Conservation (phyloP, 2,888 invertebrate genomes). For the Protonemura montana region DNA sequence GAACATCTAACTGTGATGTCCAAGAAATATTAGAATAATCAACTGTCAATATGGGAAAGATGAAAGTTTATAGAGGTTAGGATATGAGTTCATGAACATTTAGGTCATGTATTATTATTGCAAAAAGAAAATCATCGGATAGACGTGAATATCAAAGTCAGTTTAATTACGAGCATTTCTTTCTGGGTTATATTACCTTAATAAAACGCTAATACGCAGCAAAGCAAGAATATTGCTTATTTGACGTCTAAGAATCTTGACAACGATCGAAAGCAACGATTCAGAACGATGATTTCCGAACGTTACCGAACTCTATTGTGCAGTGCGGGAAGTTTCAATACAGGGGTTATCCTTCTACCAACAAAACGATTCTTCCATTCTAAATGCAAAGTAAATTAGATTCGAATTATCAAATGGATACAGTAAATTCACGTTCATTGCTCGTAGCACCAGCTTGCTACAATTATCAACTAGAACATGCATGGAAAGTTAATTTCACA, state of each 20-base stretch:
- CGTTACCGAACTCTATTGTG: background rate
- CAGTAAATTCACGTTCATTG: too few species aligned
- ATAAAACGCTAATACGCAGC: background rate
- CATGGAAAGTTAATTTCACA: background rate
- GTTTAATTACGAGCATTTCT: background rate
- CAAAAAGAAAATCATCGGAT: background rate
- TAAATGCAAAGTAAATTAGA: too few species aligned
- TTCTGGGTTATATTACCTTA: background rate
- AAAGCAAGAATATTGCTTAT: background rate
- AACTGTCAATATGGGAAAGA: background rate
- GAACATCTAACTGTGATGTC: too few species aligned
- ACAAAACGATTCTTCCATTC: too few species aligned
- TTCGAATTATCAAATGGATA: too few species aligned
- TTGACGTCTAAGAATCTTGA: background rate
- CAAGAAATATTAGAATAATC: background rate
- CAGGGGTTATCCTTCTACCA: background rate
- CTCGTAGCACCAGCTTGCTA: too few species aligned
- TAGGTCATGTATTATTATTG: background rate
- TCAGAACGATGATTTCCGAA: background rate
- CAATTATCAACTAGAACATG: background rate
- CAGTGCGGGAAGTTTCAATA: background rate
- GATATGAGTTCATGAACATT: background rate
- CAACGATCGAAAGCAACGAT: background rate
- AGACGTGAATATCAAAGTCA: background rate
- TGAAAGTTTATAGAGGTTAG: background rate